Conservation (phyloP, 2,113 vertebrate genomes). For the Nesoenas mayeri region DNA sequence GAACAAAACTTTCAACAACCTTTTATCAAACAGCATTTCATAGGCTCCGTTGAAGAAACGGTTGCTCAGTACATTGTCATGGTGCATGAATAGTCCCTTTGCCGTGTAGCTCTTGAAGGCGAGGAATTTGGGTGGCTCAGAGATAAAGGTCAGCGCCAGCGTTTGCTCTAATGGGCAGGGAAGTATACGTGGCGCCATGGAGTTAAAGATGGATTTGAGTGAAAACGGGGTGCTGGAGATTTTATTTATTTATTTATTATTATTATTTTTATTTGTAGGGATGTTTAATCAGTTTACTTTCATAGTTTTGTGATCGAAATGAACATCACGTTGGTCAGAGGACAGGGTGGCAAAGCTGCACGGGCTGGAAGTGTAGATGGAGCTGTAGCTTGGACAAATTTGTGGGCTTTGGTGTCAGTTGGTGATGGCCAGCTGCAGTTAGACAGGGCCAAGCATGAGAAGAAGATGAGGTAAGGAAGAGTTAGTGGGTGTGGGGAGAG, state of each 20-base stretch:
- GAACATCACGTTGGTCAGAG: rapidly evolving
- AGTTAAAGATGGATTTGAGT: not conserved
- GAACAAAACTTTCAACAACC: not conserved
- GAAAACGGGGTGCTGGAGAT: not conserved
- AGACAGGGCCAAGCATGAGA: not conserved
- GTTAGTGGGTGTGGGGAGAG: not conserved
- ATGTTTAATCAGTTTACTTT: not conserved
- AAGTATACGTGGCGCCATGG: rapidly evolving
- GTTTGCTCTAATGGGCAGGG: not conserved
- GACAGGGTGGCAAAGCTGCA: too few species aligned
- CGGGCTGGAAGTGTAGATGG: not conserved
- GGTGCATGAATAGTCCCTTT: rapidly evolving
- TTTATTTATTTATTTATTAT: not conserved
- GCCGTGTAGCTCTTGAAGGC: not conserved
- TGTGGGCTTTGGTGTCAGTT: not conserved
- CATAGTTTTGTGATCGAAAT: not conserved
- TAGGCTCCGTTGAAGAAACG: not conserved
- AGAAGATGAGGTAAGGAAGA: not conserved
- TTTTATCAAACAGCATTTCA: not conserved
- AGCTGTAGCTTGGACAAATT: not conserved
- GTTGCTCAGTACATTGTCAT: not conserved
- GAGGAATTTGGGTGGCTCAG: not conserved
- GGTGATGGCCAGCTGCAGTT: not conserved
- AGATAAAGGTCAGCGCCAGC: not conserved
- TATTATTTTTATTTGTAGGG: not conserved